Base-by-base conservation (phyloP, 2,797 vertebrate genomes). In the Oryzias sinensis region DNA sequence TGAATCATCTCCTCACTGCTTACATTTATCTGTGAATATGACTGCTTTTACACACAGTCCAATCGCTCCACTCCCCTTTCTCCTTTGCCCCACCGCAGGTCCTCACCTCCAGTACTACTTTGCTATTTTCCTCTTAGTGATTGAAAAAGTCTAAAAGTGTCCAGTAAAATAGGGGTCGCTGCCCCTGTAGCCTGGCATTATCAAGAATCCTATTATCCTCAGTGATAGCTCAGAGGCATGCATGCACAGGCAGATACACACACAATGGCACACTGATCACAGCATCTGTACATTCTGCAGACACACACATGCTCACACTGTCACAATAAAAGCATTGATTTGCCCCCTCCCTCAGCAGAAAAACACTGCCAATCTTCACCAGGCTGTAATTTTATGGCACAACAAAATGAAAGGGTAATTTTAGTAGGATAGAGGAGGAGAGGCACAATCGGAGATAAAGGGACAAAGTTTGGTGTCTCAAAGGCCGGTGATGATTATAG, bases 331-430 rank as follows among this genome's bases (percentile, higher is more conserved):
- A 97, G 94, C 95, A 97, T 98, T 98, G 95, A 98, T 98, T 96
- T 94, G 49, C 65, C 71, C 72, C 79, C 92, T 90, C 88, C 92
- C 92, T 88, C 74, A 60, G 62, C 56, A 90, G 92, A 94, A 94
- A 95, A 96, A 96, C 92, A 93, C 93, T 87, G 94, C 93, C 96
- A 98, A 97, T 98, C 96, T 97, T 96, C 85, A 92, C 89, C 90
- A 92, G 90, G 90, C 95, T 95, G 94, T 97, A 97, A 99, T 98
- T 98, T 96, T 94, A 96, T 92, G 93, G 94, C 94, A 95, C 95
- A 97, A 97, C 95, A 98, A 97, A 97, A 97, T 97, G 95, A 97
- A 96, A 95, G 96, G 94, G 94, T 96, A 93, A 96, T 98, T 97
- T 97, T 91, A 91, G 91, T 85, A 82, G 93, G 92, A 93, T 92